Percentiles rank a stretch among this genome's conserved stretches.
Conservation (phyloP, 1,140 invertebrate species). For the Babylonia areolata region DNA sequence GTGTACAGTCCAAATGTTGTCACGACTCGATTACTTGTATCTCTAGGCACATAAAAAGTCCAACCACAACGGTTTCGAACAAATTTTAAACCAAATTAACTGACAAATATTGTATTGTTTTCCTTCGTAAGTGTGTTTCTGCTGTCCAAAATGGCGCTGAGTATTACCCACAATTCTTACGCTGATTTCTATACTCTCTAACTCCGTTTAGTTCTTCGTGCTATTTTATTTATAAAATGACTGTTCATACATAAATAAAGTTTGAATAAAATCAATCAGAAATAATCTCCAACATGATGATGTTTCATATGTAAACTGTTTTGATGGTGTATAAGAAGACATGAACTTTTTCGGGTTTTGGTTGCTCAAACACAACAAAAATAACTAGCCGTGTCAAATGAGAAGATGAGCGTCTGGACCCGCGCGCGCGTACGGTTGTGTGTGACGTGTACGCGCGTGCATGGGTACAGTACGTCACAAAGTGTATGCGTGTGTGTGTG, state of each 20-base stretch:
- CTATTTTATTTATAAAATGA: neutral
- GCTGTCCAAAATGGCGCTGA: constrained; percentile 10
- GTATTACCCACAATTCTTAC: neutral
- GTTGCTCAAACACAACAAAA: neutral
- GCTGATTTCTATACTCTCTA: constrained; percentile 1
- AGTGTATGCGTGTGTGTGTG: too few relatives aligned
- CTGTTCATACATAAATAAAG: too few relatives aligned
- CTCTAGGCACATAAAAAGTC: neutral
- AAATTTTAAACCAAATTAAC: neutral
- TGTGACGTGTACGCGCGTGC: too few relatives aligned
- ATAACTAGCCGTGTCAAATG: neutral
- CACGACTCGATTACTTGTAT: neutral
- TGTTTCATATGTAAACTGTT: too few relatives aligned
- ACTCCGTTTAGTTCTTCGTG: neutral
- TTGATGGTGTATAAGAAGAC: too few relatives aligned
- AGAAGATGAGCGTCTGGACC: neutral
- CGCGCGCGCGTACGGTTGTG: neutral
- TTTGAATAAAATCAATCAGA: too few relatives aligned
- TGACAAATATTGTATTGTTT: constrained; percentile 20
- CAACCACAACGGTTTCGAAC: neutral
- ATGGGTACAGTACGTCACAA: too few relatives aligned
- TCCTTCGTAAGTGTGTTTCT: neutral
- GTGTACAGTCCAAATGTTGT: neutral
- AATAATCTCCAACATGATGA: too few relatives aligned
- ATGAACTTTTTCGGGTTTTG: neutral